Conservation (phyloP, 2,113 vertebrate species). For the Rhinopomastus cyanomelas region DNA sequence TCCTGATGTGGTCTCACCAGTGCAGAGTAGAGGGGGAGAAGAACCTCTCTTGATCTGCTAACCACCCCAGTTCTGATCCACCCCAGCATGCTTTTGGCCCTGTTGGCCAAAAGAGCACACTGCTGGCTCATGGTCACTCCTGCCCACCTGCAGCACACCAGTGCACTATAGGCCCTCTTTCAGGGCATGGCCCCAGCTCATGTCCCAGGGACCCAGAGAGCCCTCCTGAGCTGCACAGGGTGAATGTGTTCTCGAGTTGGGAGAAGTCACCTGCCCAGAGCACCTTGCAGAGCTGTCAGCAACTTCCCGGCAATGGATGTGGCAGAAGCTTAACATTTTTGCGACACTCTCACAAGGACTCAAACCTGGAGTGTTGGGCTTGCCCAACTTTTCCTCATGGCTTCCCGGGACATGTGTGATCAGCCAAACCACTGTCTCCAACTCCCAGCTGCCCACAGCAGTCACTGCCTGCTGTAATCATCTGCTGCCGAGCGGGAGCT, state of each 20-base stretch:
- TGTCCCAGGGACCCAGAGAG: accelerated
- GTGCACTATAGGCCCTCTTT: accelerated
- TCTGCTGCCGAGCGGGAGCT: accelerated
- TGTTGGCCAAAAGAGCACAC: too few relatives aligned
- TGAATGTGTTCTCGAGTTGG: accelerated
- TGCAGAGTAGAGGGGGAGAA: too few relatives aligned
- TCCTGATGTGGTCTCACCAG: too few relatives aligned
- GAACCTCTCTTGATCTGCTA: too few relatives aligned
- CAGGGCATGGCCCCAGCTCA: accelerated
- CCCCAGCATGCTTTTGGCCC: too few relatives aligned
- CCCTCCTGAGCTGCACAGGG: accelerated
- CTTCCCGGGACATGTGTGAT: too few relatives aligned
- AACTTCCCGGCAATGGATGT: accelerated
- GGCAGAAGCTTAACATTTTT: accelerated
- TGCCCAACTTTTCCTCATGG: accelerated
- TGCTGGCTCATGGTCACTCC: too few relatives aligned
- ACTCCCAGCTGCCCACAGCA: not conserved
- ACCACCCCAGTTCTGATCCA: too few relatives aligned
- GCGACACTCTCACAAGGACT: too few relatives aligned
- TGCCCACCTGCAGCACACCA: accelerated
- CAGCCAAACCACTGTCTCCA: too few relatives aligned
- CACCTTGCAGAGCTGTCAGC: too few relatives aligned
- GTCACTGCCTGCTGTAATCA: accelerated
- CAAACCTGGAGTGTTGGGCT: accelerated
- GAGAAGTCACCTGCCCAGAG: too few relatives aligned